These are phyloP conservation scores for Willowsia nigromaculata DNA, from an alignment of 2,888 invertebrate species.

Conservation along the genomic window DNA sequence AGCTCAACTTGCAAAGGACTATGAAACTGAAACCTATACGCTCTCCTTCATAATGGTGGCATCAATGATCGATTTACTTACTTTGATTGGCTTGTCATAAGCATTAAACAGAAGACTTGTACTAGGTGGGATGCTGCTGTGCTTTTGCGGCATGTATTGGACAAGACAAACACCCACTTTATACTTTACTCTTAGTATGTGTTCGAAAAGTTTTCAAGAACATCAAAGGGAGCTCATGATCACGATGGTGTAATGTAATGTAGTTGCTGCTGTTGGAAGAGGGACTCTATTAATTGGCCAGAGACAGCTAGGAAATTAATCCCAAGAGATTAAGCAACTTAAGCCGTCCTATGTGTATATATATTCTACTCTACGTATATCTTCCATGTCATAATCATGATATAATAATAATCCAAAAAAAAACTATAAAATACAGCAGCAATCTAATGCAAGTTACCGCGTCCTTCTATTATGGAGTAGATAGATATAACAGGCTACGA, in stretches of 20 bases:
- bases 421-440: neutral
- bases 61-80: conserved; percentile 26
- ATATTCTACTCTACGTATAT: neutral
- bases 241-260: conserved; percentile 33
- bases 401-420: neutral
- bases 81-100: conserved; percentile 57
- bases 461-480: neutral
- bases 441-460: neutral
- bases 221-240: conserved; percentile 44
- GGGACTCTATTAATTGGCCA: conserved; percentile 77
- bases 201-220: conserved; percentile 26
- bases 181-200: no score
- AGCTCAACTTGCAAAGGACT: neutral
- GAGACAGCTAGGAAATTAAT: conserved; percentile 78
- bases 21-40: neutral
- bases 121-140: neutral
- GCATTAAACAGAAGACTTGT: neutral
- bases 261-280: conserved; percentile 19
- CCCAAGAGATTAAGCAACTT: conserved; percentile 74
- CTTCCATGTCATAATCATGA: neutral
- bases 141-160: neutral
- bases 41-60: conserved; percentile 24
- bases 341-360: neutral
- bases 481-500: neutral
- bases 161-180: neutral